Conservation (phyloP, 2,113 vertebrate genomes). For the Varanus komodoensis region DNA sequence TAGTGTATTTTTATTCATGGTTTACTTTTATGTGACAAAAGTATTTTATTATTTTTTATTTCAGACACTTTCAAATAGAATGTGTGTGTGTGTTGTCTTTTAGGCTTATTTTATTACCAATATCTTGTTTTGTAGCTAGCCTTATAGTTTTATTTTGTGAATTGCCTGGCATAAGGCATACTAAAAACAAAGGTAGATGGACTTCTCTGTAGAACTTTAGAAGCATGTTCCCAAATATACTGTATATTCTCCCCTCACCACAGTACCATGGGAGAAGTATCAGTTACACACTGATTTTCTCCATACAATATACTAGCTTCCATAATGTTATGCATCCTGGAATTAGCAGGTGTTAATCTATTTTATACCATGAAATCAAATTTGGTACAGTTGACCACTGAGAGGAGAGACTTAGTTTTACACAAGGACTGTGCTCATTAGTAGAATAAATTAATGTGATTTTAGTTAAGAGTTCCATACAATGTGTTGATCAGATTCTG, state of each 20-base stretch:
- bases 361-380: neutral
- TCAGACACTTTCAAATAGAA: neutral
- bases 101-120: neutral
- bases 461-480: neutral
- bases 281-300: neutral
- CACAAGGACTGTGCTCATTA: neutral
- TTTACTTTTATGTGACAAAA: neutral
- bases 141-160: neutral
- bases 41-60: neutral
- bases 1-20: neutral
- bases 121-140: neutral
- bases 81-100: neutral
- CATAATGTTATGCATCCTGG: neutral
- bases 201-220: neutral
- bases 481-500: neutral
- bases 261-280: neutral
- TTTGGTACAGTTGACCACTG: neutral
- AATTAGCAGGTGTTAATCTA: neutral
- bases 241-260: neutral
- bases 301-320: neutral
- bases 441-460: neutral
- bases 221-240: neutral
- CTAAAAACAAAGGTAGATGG: neutral
- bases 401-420: neutral
- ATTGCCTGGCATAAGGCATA: neutral